Percentiles rank a stretch among this genome's conserved stretches.
phyloP scores from a whole-genome alignment of 2,113 vertebrate species.

The Sebastes fasciatus region DNA sequence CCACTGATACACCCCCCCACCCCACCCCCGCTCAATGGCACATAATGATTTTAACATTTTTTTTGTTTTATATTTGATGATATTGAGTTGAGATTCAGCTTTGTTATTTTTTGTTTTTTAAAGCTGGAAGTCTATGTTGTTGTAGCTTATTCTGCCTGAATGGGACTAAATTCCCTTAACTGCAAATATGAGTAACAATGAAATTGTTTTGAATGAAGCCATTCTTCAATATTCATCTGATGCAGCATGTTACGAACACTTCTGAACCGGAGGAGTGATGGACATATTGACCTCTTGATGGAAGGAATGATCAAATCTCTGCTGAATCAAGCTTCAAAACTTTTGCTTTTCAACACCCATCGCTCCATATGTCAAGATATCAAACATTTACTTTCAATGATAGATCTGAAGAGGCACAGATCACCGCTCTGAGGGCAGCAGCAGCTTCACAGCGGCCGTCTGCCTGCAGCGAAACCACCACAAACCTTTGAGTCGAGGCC shows the following conservation, averaged over 20 bases:
- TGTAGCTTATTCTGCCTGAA: slow-evolving; percentile 58
- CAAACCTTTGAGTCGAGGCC: slow-evolving; percentile 32
- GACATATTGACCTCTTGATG: slow-evolving; percentile 34
- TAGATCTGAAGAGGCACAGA: slow-evolving; percentile 13
- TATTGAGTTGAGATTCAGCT: slow-evolving; percentile 38
- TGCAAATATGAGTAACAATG: slow-evolving; percentile 55
- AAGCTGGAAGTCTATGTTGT: slow-evolving; percentile 64
- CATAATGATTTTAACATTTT: slow-evolving; percentile 74
- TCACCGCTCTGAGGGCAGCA: slow-evolving; percentile 17
- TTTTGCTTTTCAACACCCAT: slow-evolving; percentile 13
- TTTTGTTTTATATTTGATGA: slow-evolving; percentile 53
- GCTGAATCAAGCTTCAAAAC: slow-evolving; percentile 40
- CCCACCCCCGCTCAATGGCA: slow-evolving; percentile 64
- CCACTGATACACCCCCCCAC: slow-evolving; percentile 25
- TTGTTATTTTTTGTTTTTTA: slow-evolving; percentile 42
- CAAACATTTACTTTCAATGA: background rate
- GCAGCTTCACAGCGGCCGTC: slow-evolving; percentile 15
- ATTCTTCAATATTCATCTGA: slow-evolving; percentile 46
- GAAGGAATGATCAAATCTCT: slow-evolving; percentile 52
- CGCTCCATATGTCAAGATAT: slow-evolving; percentile 12
- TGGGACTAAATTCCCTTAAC: slow-evolving; percentile 51
- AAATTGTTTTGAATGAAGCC: slow-evolving; percentile 59
- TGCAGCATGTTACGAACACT: slow-evolving; percentile 34
- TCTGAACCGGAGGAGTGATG: slow-evolving; percentile 5
- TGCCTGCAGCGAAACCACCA: slow-evolving; percentile 35